Conservation (phyloP, 2,888 invertebrate species). For the Synergus gifuensis region DNA sequence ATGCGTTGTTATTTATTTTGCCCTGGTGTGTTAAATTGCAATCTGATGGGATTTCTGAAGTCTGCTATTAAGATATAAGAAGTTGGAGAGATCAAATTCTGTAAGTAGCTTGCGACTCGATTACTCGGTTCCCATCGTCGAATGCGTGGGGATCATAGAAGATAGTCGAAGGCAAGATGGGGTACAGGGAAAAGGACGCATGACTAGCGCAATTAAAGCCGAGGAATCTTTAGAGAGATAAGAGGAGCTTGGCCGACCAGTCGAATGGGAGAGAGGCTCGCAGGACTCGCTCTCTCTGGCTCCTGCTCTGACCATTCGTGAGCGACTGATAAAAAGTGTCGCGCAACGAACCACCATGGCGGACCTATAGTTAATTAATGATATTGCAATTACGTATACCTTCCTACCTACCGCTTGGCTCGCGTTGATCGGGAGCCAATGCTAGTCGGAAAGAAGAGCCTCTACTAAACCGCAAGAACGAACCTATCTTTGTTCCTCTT, state of each 20-base stretch:
- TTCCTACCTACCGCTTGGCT: conserved; percentile 46
- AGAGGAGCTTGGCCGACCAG: conserved; percentile 51
- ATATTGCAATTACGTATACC: conserved; percentile 65
- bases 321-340: conserved; percentile 64
- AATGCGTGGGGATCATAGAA: conserved; percentile 54
- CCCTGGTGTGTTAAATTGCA: not conserved
- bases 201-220: conserved; percentile 69
- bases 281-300: conserved; percentile 28
- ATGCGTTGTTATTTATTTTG: not conserved
- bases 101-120: conserved; percentile 29
- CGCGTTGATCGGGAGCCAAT: conserved; percentile 47
- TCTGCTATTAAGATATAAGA: not conserved
- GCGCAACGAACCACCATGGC: conserved; percentile 47
- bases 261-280: conserved; percentile 42
- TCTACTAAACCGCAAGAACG: conserved; percentile 16
- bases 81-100: conserved; percentile 14
- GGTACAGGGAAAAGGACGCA: conserved; percentile 44
- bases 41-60: not conserved
- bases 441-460: conserved; percentile 38
- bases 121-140: conserved; percentile 37
- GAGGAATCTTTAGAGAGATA: conserved; percentile 64
- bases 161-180: conserved; percentile 58
- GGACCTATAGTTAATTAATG: conserved; percentile 66
- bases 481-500: conserved; percentile 49
- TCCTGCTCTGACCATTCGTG: conserved; percentile 48